Base-by-base conservation (phyloP, 2,888 invertebrate species). In the Apantesis nais region DNA sequence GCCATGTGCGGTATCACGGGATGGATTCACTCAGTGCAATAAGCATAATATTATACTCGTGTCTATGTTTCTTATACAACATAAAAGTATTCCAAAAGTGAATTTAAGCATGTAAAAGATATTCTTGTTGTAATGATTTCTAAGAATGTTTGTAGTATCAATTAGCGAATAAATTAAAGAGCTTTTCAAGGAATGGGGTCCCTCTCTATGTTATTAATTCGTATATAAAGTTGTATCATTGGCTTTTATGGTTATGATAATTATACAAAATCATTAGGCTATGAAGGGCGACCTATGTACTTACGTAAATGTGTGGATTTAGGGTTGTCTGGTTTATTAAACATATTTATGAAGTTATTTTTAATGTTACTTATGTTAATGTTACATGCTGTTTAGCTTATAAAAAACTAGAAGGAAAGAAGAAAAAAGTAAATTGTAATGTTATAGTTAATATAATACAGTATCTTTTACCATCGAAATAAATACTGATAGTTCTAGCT, bases 191-290 rank as follows among this genome's bases (percentile, higher is more conserved):
- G 52, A 52, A 52, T 52, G 52, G 4, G 52, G 11, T 52, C 52
- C 52, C 11, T n/a, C n/a, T 52, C 52, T 52, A 52, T 11, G n/a
- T 52, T 52, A n/a, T n/a, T n/a, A 52, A 52, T 52, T n/a, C 52
- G 22, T 52, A n/a, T n/a, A 11, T 52, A n/a, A 52, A n/a, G n/a
- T 52, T n/a, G 52, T 52, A 52, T n/a, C 11, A 11, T 11, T n/a
- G 55, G n/a, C n/a, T 55, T 63, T 29, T 63, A 63, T 29, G 62
- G 41, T 29, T 63, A 41, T 63, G 41, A 19, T 63, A 29, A 41
- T 63, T 63, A 63, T 63, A 29, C 63, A 25, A 63, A 63, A 44
- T 29, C 63, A 63, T 63, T 63, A 63, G 63, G 63, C 41, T 63
- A 63, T 41, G 41, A 66, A 37, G 37, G 52, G 55, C 66, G 19